Evolutionary conservation across 1,140 invertebrate species (phyloP).

Genomic region (Bombus confusus): DNA sequence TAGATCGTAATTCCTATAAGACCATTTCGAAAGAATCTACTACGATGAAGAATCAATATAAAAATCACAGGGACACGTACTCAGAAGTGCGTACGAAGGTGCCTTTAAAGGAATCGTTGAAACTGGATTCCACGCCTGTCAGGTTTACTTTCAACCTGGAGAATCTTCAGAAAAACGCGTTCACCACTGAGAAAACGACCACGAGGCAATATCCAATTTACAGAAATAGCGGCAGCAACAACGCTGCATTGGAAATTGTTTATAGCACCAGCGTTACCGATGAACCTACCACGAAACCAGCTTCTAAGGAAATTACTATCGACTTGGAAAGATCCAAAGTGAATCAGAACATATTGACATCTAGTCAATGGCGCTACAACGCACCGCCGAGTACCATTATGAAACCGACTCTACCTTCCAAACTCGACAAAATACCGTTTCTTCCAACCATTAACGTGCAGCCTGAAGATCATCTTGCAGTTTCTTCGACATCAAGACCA

Average conservation of each 20-base stretch:
- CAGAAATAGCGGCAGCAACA: constrained; percentile 34
- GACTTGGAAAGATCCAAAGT: background rate
- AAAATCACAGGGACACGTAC: constrained; percentile 68
- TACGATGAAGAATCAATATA: constrained; percentile 37
- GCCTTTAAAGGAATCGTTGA: constrained; percentile 48
- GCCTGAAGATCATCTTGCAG: background rate
- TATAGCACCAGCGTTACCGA: constrained; percentile 70
- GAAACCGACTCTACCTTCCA: constrained; percentile 31
- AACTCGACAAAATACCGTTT: constrained; percentile 46
- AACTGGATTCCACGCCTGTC: constrained; percentile 64
- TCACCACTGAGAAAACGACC: background rate
- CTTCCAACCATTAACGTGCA: constrained; percentile 60
- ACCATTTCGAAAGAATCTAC: constrained; percentile 24
- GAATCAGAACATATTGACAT: constrained; percentile 48
- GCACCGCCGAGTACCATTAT: constrained; percentile 62
- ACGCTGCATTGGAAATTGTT: constrained; percentile 61
- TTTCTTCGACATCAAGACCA: background rate
- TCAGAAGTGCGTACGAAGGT: constrained; percentile 51
- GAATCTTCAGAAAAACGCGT: constrained; percentile 63
- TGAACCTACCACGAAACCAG: constrained; percentile 36
- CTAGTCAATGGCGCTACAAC: constrained; percentile 76
- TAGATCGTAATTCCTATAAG: background rate
- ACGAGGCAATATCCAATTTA: constrained; percentile 61
- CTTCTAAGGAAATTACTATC: background rate
- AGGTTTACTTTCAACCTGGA: constrained; percentile 76